phyloP scores from a whole-genome alignment of 35 echinoderm and acorn worm genomes.

The Lytechinus pictus region DNA sequence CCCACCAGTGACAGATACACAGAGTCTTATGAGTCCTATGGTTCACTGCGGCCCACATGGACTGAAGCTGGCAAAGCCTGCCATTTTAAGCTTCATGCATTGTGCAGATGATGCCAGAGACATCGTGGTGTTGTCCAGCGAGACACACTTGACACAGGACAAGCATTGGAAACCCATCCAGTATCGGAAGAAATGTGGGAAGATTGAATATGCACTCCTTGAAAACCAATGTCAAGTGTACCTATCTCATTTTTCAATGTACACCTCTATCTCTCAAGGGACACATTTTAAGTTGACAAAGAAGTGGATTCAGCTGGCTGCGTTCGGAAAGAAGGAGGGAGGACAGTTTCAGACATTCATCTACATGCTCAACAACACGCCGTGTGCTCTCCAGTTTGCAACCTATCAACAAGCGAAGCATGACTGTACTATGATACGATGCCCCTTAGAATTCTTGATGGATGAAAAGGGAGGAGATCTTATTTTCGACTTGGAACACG shows the following conservation, averaged over 20 bases:
- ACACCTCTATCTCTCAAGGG: slow-evolving; percentile 84
- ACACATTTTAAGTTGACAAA: slow-evolving; percentile 6
- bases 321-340: slow-evolving; percentile 68
- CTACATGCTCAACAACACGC: slow-evolving; percentile 90
- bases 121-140: slow-evolving; percentile 74
- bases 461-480: slow-evolving; percentile 59
- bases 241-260: slow-evolving; percentile 86
- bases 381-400: slow-evolving; percentile 94
- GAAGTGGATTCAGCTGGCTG: slow-evolving; percentile 90
- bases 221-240: slow-evolving; percentile 79
- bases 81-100: slow-evolving; percentile 79
- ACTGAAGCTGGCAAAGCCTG: slow-evolving; percentile 72
- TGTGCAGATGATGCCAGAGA: slow-evolving; percentile 78
- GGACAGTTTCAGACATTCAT: slow-evolving; percentile 72
- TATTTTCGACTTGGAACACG: slow-evolving; percentile 57
- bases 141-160: slow-evolving; percentile 76
- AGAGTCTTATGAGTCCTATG: slow-evolving; percentile 85
- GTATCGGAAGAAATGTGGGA: slow-evolving; percentile 1
- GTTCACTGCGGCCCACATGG: slow-evolving; percentile 87
- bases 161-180: slow-evolving; percentile 66
- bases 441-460: slow-evolving; percentile 59
- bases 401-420: slow-evolving; percentile 73
- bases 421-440: slow-evolving; percentile 58
- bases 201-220: slow-evolving; percentile 53
- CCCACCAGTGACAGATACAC: slow-evolving; percentile 60